Base-by-base conservation (phyloP, 2,797 vertebrate species). In the Lycodopsis pacificus region DNA sequence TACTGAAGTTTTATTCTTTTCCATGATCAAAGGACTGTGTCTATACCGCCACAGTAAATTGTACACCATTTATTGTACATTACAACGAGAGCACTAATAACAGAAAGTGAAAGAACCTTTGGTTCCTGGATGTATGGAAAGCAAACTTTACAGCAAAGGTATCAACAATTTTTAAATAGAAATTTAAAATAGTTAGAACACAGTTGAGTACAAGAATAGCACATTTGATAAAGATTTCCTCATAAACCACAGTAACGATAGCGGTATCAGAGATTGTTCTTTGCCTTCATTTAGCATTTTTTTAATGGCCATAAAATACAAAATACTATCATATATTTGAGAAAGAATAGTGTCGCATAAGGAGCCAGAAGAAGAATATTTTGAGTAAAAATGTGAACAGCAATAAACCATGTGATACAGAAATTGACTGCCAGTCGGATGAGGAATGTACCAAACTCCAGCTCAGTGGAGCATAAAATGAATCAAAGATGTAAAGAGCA, bases 61-160 rank as follows among this genome's bases (percentile, higher is more conserved):
- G 92, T 91, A 95, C 92, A 95, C 92, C 90, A 88, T 94, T 93
- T 87, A 96, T 85, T 91, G 82, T 91, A 93, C 95, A 95, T 94
- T 88, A 94, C 91, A 93, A 94, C 92, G 78, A 93, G 92, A 94
- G 94, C 95, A 95, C 94, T 88, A 25, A 90, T 95, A 95, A 90
- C 88, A 88, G 86, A 95, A 90, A 88, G 92, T 95, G 94, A 96
- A 93, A 93, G 93, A 92, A 93, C 94, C 53, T 89, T 79, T 84
- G 84, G 82, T 87, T 93, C 88, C 80, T 73, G 83, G 90, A 94
- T 85, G 86, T 91, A 94, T 94, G 94, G 96, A 93, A 96, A 96
- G 94, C 95, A 94, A 94, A 96, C 93, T 93, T 93, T 91, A 93
- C 89, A 95, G 94, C 95, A 90, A 93, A 94, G 96, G 95, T 91